Percentiles rank a stretch among this genome's conserved stretches.
Conservation (phyloP, 2,797 vertebrate genomes). For the Alfaro cultratus region DNA sequence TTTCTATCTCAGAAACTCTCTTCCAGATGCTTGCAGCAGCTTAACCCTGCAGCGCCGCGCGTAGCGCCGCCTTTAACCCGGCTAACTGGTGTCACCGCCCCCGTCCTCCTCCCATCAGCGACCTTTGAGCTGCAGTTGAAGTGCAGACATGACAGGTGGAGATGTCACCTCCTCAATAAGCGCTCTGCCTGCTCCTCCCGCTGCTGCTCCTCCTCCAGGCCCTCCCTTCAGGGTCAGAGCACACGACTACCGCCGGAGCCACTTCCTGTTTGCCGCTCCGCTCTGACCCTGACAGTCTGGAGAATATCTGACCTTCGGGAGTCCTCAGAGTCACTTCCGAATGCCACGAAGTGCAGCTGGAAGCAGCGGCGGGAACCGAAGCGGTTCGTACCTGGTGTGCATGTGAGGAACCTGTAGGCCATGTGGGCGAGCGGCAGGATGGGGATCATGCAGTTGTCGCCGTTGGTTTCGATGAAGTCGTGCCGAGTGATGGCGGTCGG, state of each 20-base stretch:
- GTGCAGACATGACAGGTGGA: conserved; percentile 51
- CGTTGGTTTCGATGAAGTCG: conserved; percentile 96
- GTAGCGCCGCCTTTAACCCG: conserved; percentile 13
- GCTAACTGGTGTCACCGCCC: conserved; percentile 28
- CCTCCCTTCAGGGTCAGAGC: conserved; percentile 52
- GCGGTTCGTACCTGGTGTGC: conserved; percentile 82
- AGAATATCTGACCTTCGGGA: conserved; percentile 27
- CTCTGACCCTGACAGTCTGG: conserved; percentile 12
- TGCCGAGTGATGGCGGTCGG: conserved; percentile 95
- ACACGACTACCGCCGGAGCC: conserved; percentile 35
- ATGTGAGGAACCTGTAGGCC: conserved; percentile 89
- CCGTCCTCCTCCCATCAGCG: conserved; percentile 33
- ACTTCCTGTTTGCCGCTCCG: conserved; percentile 11
- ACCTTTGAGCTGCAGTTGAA: conserved; percentile 48
- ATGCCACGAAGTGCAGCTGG: neutral
- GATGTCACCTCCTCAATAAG: conserved; percentile 54
- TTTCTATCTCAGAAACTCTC: conserved; percentile 2
- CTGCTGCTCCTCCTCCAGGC: conserved; percentile 44
- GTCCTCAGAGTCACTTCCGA: conserved; percentile 15
- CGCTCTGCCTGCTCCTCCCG: conserved; percentile 42
- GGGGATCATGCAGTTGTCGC: conserved; percentile 95
- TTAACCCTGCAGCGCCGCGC: conserved; percentile 3
- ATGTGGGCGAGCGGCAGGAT: conserved; percentile 89
- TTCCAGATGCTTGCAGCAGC: conserved; percentile 16
- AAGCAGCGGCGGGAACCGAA: neutral